phyloP scores from a whole-genome alignment of 2,797 vertebrate species.

The Artibeus lituratus region DNA sequence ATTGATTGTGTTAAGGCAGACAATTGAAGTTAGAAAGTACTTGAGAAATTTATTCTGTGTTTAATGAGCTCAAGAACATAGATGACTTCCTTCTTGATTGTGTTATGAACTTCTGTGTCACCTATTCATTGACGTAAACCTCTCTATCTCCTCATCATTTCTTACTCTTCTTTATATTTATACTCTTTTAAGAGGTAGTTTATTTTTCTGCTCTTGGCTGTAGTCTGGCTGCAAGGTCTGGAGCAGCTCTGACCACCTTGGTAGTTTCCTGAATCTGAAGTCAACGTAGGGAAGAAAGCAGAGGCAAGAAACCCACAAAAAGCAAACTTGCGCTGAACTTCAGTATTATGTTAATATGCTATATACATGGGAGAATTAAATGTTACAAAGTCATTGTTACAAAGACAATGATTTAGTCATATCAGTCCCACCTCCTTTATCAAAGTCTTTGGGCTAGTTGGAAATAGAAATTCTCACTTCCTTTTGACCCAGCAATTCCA shows the following conservation, averaged over 20 bases:
- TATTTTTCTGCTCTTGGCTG: background rate
- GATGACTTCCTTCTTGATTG: slow-evolving; percentile 15
- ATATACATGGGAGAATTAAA: background rate
- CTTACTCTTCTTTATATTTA: background rate
- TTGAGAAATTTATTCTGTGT: slow-evolving; percentile 1
- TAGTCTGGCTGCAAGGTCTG: background rate
- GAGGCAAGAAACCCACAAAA: background rate
- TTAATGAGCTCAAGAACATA: background rate
- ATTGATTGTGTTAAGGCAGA: background rate
- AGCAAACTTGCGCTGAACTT: background rate
- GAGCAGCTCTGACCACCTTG: background rate
- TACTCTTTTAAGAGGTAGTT: background rate
- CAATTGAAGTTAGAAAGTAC: slow-evolving; percentile 3
- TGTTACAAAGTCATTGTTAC: background rate
- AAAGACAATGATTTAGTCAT: background rate
- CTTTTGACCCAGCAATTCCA: no score
- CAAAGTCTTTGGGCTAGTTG: background rate
- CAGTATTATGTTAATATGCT: background rate
- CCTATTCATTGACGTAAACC: background rate
- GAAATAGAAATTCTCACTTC: background rate
- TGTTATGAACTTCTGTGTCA: background rate
- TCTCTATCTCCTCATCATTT: background rate
- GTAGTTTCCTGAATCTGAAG: background rate
- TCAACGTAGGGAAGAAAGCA: background rate
- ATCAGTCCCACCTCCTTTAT: background rate